A percentile compares a stretch with the other conserved stretches of the same genome.
These are phyloP conservation scores for Drosophila stalkeri DNA, from an alignment of 2,888 invertebrate species.

Conservation along the genomic window DNA sequence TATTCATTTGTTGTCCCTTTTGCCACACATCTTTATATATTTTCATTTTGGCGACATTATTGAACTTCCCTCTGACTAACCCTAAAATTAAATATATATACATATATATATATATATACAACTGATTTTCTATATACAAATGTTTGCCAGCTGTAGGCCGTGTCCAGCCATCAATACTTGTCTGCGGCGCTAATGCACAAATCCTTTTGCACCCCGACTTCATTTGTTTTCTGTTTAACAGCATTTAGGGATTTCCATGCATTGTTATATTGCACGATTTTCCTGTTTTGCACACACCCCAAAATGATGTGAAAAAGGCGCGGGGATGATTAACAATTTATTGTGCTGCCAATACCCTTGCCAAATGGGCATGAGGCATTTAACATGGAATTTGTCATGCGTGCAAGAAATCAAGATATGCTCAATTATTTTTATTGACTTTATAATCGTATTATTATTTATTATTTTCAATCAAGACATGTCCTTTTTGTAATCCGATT, in stretches of 20 bases:
- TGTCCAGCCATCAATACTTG: conserved; percentile 73
- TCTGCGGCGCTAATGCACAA: conserved; percentile 65
- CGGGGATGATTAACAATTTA: conserved; percentile 64
- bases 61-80: conserved; percentile 33
- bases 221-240: conserved; percentile 82
- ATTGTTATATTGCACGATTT: conserved; percentile 64
- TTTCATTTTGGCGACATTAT: conserved; percentile 55
- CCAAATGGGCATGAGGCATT: conserved; percentile 34
- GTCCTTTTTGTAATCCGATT: neutral
- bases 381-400: conserved; percentile 29
- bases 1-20: conserved; percentile 26
- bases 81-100: conserved; percentile 46
- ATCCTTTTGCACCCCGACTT: conserved; percentile 69
- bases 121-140: conserved; percentile 51
- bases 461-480: neutral
- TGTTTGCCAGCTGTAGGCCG: conserved; percentile 24
- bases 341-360: conserved; percentile 49
- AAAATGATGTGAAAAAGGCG: conserved; percentile 17
- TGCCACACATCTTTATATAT: conserved; percentile 20
- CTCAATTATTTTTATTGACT: conserved; percentile 14
- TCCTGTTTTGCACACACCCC: conserved; percentile 71
- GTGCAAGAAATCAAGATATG: conserved; percentile 12
- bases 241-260: conserved; percentile 77
- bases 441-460: conserved; percentile 32
- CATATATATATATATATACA: conserved; percentile 7